These are phyloP conservation scores for Agrochola circellaris DNA, from an alignment of 2,888 invertebrate genomes.

Conservation along the genomic window DNA sequence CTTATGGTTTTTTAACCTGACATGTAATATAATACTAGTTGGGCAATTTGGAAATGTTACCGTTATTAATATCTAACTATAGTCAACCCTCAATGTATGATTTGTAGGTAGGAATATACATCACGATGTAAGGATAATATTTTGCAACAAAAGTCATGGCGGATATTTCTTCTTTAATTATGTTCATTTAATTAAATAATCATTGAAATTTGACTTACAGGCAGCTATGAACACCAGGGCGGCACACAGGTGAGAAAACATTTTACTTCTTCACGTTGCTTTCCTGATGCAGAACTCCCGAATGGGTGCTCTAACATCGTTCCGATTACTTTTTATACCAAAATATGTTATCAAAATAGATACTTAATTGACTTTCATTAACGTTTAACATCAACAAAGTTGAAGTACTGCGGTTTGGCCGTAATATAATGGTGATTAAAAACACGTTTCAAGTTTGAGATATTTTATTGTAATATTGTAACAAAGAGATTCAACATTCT, in stretches of 20 bases:
- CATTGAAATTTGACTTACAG: slow-evolving; percentile 65
- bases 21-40: not conserved
- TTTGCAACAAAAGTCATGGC: not conserved
- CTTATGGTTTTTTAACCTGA: not conserved
- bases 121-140: no score
- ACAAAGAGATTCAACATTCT: slow-evolving; percentile 36
- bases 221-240: slow-evolving; percentile 63
- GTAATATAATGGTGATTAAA: slow-evolving; percentile 45
- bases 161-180: no score
- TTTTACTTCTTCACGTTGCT: slow-evolving; percentile 53
- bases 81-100: not conserved
- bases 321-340: slow-evolving; percentile 65
- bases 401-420: slow-evolving; percentile 52
- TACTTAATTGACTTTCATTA: slow-evolving; percentile 45
- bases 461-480: slow-evolving; percentile 58
- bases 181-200: no score
- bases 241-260: slow-evolving; percentile 67
- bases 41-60: not conserved
- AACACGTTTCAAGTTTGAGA: slow-evolving; percentile 48
- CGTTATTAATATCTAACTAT: not conserved
- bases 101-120: not conserved
- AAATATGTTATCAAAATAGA: slow-evolving; percentile 60
- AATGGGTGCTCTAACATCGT: slow-evolving; percentile 53
- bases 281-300: slow-evolving; percentile 15
- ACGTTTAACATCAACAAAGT: slow-evolving; percentile 30